Conservation (phyloP, 2,888 invertebrate genomes). For the Macropis europaea region DNA sequence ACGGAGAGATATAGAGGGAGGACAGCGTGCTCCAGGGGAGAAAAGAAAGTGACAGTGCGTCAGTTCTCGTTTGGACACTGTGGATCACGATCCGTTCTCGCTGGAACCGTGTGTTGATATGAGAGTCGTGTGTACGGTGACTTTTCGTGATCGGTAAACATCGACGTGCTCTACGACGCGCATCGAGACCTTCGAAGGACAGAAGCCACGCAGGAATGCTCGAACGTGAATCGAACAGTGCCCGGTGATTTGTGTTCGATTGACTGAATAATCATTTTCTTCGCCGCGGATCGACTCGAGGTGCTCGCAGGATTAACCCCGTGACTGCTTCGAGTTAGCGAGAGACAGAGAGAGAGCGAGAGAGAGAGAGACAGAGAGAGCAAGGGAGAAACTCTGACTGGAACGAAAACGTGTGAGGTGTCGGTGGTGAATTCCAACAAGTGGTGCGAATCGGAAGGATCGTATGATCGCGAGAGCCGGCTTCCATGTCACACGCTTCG, state of each 20-base stretch:
- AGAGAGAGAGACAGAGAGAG: neutral
- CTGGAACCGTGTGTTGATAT: conserved; percentile 18
- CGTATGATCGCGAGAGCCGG: neutral
- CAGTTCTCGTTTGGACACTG: conserved; percentile 43
- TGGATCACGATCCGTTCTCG: conserved; percentile 5
- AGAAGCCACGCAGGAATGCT: conserved; percentile 11
- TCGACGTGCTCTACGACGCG: neutral
- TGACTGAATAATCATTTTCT: conserved; percentile 16
- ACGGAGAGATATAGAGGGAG: conserved; percentile 29
- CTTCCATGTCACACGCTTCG: conserved; percentile 22
- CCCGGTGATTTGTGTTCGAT: conserved; percentile 32
- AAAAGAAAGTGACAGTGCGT: conserved; percentile 68
- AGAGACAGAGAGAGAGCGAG: neutral
- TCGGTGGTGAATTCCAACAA: conserved; percentile 26
- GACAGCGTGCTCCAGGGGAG: conserved; percentile 32
- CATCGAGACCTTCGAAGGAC: neutral
- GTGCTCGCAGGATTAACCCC: conserved; percentile 6
- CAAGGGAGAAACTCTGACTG: neutral
- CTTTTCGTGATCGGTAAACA: conserved; percentile 36
- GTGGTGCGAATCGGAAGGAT: conserved; percentile 12
- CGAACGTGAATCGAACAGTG: conserved; percentile 20
- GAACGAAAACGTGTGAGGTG: neutral
- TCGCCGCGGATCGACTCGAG: neutral
- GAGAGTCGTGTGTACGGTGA: conserved; percentile 38
- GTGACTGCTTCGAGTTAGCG: conserved; percentile 1